phyloP scores from a whole-genome alignment of 2,888 invertebrate species.

The Xylota sylvarum region DNA sequence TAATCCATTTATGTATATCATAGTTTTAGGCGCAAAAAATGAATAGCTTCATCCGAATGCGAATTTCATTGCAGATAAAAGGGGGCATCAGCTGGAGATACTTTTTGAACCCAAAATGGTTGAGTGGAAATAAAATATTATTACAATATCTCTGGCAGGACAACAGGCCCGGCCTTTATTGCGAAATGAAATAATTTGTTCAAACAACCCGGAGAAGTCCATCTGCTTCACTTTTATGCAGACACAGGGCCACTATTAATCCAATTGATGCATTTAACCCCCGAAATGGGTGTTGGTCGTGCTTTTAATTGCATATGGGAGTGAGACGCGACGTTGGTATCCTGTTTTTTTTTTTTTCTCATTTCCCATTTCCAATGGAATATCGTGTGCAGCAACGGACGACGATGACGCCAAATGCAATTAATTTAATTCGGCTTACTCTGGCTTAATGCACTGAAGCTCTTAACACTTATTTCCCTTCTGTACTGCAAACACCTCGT shows the following conservation, averaged over 20 bases:
- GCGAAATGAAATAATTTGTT: not conserved
- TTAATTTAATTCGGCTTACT: slow-evolving; percentile 49
- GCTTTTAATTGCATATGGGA: not conserved
- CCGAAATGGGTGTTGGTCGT: not conserved
- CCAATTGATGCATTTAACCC: slow-evolving; percentile 6
- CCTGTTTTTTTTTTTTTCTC: slow-evolving; percentile 10
- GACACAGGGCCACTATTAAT: slow-evolving; percentile 25
- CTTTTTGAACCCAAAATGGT: not conserved
- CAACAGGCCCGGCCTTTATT: not conserved
- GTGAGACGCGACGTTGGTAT: not conserved
- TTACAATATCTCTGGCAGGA: not conserved
- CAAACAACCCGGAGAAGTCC: not conserved
- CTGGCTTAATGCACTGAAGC: slow-evolving; percentile 33
- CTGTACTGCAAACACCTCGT: not conserved
- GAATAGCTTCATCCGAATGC: not conserved
- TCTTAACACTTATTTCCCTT: slow-evolving; percentile 11
- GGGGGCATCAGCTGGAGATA: slow-evolving; percentile 1
- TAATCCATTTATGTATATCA: not conserved
- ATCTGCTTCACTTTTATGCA: not conserved
- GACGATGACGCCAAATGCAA: slow-evolving; percentile 14
- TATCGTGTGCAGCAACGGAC: slow-evolving; percentile 4
- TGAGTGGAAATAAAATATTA: not conserved
- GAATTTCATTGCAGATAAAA: slow-evolving; percentile 14
- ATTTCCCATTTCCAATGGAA: not conserved
- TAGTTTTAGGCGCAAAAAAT: slow-evolving; percentile 21